Conservation (phyloP, 1,140 invertebrate species). For the Philaenus spumarius region DNA sequence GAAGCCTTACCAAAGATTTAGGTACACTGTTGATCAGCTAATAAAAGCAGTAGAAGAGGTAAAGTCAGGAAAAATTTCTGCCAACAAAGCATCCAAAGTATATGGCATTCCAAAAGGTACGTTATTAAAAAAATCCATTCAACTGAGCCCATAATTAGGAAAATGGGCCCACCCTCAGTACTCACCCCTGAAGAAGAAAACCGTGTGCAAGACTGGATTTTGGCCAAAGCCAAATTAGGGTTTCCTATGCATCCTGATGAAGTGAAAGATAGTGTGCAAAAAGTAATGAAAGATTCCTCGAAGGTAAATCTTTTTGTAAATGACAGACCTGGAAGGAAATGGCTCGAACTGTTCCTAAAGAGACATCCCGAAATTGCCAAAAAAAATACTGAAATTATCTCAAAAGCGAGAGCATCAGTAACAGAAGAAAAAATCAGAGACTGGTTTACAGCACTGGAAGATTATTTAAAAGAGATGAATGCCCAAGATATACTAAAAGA, state of each 20-base stretch:
- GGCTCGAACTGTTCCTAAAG: constrained; percentile 7
- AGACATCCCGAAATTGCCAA: neutral
- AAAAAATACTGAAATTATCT: neutral
- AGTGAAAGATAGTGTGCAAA: constrained; percentile 29
- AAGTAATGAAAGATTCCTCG: constrained; percentile 20
- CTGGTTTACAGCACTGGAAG: too few relatives aligned
- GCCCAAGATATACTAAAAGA: neutral
- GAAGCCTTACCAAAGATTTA: neutral
- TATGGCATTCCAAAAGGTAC: neutral
- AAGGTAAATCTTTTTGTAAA: constrained; percentile 7
- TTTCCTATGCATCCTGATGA: constrained; percentile 32
- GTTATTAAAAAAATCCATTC: neutral
- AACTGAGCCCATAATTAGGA: neutral
- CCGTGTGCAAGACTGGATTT: constrained; percentile 27
- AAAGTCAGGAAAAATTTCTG: neutral
- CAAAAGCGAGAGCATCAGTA: neutral
- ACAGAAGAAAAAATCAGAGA: neutral
- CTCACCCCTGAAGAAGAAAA: constrained; percentile 26
- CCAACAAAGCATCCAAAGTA: neutral
- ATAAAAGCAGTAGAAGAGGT: neutral
- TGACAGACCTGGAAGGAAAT: constrained; percentile 13
- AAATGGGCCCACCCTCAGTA: constrained; percentile 4
- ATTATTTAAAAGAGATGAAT: too few relatives aligned
- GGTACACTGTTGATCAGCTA: neutral
- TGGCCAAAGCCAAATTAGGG: constrained; percentile 27